phyloP scores from a whole-genome alignment of 2,113 vertebrate species.

The Lycaon pictus region DNA sequence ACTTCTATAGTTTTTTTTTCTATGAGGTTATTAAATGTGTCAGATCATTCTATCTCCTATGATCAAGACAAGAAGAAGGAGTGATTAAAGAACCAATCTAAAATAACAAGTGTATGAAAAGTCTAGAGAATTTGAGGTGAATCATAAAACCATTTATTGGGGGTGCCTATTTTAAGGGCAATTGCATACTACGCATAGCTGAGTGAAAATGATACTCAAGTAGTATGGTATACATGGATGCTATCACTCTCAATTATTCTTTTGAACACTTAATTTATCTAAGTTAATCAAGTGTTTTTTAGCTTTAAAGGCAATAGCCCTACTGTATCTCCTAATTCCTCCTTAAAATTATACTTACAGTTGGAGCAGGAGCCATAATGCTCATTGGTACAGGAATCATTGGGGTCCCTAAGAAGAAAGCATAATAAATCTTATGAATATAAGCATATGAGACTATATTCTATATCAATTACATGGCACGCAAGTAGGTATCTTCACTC shows the following conservation, averaged over 20 bases:
- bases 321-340: neutral
- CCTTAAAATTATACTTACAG: conserved; percentile 88
- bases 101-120: conserved; percentile 1
- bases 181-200: neutral
- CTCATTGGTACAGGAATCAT: conserved; percentile 99
- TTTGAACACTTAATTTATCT: conserved; percentile 4
- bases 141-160: neutral
- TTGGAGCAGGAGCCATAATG: conserved; percentile 95
- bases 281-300: neutral
- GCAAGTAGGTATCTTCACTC: neutral
- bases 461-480: neutral
- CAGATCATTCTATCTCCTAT: neutral
- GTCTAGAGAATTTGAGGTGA: neutral
- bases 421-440: neutral
- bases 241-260: neutral
- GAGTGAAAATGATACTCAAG: neutral
- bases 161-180: neutral
- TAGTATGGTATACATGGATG: neutral
- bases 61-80: conserved; percentile 4
- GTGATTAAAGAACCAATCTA: neutral
- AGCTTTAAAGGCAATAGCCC: neutral
- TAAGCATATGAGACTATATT: neutral
- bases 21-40: neutral
- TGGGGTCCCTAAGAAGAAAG: conserved; percentile 90
- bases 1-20: neutral